Base-by-base conservation (phyloP, 2,888 invertebrate species). In the Lasioglossum oenotherae region DNA sequence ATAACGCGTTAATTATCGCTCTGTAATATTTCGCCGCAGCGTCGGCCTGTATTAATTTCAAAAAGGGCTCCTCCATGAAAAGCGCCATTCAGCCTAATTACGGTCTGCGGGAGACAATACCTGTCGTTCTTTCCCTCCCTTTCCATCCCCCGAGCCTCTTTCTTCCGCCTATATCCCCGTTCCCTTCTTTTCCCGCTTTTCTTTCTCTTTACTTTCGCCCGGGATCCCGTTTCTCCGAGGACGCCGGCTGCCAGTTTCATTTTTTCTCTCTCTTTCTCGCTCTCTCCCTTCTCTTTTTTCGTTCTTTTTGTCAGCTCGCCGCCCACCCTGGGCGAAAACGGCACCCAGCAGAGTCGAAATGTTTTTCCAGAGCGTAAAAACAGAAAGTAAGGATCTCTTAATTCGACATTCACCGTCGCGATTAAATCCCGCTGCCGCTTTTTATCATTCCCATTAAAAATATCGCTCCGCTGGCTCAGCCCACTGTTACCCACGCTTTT, bases 71-170 rank as follows among this genome's bases (percentile, higher is more conserved):
- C 82, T 82, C 88, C 77, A 60, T 92, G 89, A 92, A 92, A 92
- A 91, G 88, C 90, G 87, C 86, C 87, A 92, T 92, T 92, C 91
- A 90, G 92, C 89, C 92, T 92, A 92, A 92, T 92, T 92, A 91
- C 91, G 80, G 80, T 80, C 92, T 85, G 81, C 78, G 80, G 77
- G 74, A 90, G 90, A 92, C 90, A 92, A 92, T 92, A 81, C 86
- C 81, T 77, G 83, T 81, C 80, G 80, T 87, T 91, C 86, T 89
- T 80, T 82, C 76, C 35, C 67, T 27, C 38, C 60, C 78, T 64
- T 27, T 53, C 38, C 49, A 75, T 41, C 41, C 53, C 74, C 27
- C 44, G 41, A 57, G 57, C 64, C 27, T 35, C 53, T 57, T 60
- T 74, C 49, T 75, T 85, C 44, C 35, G n/a, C 46, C 57, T 76